A percentile compares a stretch with the other conserved stretches of the same genome.
These are phyloP conservation scores for Pungitius pungitius DNA, from an alignment of 2,113 vertebrate species.

Conservation along the genomic window DNA sequence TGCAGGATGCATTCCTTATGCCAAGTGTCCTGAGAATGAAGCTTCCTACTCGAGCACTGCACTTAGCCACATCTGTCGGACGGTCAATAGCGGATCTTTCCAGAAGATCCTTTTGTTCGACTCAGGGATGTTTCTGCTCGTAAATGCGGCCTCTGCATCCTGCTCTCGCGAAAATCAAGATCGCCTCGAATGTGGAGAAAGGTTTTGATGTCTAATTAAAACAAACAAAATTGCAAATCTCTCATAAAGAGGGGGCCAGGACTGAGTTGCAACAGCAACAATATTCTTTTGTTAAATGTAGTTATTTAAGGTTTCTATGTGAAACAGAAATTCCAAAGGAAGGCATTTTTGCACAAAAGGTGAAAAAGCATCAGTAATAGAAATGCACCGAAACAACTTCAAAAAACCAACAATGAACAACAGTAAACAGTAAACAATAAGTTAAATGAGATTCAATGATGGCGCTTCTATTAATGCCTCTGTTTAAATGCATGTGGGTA, in stretches of 20 bases:
- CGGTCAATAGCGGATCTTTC: slow-evolving; percentile 31
- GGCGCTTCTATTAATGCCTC: background rate
- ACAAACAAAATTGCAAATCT: slow-evolving; percentile 1
- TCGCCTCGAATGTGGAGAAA: background rate
- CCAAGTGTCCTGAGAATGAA: slow-evolving; percentile 37
- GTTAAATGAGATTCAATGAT: too few species aligned
- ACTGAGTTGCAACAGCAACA: background rate
- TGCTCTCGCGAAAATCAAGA: background rate
- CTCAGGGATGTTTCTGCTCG: slow-evolving; percentile 39
- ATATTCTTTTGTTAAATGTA: background rate
- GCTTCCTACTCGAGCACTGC: slow-evolving; percentile 34
- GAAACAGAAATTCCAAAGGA: background rate
- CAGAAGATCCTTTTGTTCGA: slow-evolving; percentile 26
- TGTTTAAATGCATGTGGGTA: background rate
- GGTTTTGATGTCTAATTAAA: slow-evolving; percentile 6
- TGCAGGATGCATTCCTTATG: slow-evolving; percentile 30
- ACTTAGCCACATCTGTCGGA: slow-evolving; percentile 47
- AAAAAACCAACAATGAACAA: too few species aligned
- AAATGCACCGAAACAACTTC: background rate
- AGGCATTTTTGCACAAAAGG: background rate
- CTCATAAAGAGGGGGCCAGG: background rate
- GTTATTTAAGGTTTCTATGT: background rate
- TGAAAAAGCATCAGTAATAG: background rate
- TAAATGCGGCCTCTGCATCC: slow-evolving; percentile 16
- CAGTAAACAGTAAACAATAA: slow-evolving; percentile 2